A percentile compares a stretch with the other conserved stretches of the same genome.
phyloP scores from a whole-genome alignment of 2,113 vertebrate species.

The Rattus norvegicus region DNA sequence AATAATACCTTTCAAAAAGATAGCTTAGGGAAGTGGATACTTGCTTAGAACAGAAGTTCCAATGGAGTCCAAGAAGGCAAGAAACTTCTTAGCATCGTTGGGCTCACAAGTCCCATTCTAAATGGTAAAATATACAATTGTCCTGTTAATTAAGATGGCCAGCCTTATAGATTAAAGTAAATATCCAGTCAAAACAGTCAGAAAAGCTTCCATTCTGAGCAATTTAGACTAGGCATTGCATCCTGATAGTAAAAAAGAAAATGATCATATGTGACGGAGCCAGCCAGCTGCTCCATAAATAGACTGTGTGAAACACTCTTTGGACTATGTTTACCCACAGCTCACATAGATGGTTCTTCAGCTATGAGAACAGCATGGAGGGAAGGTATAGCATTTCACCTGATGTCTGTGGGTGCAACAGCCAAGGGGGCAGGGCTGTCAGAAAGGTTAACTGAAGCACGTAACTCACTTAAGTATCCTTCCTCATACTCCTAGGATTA shows the following conservation, averaged over 20 bases:
- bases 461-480: background rate
- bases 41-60: background rate
- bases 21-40: background rate
- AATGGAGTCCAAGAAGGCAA: background rate
- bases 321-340: background rate
- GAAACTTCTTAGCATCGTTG: background rate
- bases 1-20: background rate
- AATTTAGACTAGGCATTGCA: accelerated
- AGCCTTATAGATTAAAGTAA: background rate
- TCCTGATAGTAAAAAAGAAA: background rate
- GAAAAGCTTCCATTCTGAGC: background rate
- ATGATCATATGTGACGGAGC: accelerated
- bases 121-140: background rate
- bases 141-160: background rate
- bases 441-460: background rate
- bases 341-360: background rate
- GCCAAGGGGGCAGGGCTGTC: background rate
- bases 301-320: background rate
- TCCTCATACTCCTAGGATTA: too few species aligned
- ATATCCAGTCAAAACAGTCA: background rate
- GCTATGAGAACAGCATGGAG: background rate
- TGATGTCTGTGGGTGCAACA: background rate
- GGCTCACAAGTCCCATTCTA: background rate
- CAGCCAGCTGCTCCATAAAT: background rate
- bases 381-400: background rate